Conservation (phyloP, 1,140 invertebrate species). For the Acromyrmex echinatior region DNA sequence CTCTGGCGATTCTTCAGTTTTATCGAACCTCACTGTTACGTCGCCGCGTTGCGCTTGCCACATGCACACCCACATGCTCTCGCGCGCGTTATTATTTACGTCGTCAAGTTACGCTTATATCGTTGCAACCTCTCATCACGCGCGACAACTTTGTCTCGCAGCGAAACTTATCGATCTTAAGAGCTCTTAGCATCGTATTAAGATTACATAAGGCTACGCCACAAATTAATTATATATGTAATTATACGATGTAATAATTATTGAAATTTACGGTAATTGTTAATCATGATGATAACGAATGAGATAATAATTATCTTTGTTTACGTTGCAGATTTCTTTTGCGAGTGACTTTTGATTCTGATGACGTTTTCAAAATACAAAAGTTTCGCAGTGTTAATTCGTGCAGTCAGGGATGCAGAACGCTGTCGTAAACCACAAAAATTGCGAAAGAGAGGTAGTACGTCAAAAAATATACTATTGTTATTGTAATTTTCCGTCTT, state of each 20-base stretch:
- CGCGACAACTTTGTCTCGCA: constrained; percentile 37
- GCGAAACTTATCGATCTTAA: constrained; percentile 42
- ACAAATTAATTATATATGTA: not conserved
- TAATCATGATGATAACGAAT: not conserved
- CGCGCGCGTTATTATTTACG: constrained; percentile 11
- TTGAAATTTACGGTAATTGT: not conserved
- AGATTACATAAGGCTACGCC: not conserved
- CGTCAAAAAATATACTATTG: not conserved
- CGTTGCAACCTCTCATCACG: constrained; percentile 1
- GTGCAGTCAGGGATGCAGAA: no score
- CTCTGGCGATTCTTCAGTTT: constrained; percentile 30
- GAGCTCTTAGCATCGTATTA: not conserved
- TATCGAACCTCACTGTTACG: constrained; percentile 14
- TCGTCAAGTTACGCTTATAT: constrained; percentile 22
- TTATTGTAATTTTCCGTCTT: no score
- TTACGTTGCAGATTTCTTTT: not conserved
- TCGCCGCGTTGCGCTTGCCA: not conserved
- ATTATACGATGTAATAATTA: constrained; percentile 1
- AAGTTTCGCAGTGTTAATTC: not conserved
- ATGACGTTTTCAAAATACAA: constrained; percentile 5
- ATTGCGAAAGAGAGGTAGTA: not conserved
- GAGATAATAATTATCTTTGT: not conserved
- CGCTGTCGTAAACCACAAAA: constrained; percentile 24
- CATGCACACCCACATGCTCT: not conserved
- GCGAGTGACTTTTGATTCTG: not conserved